Evolutionary conservation across 1,140 invertebrate genomes (phyloP), one percentile per base, ranked within the genome.

Genomic region (Listronotus oregonensis): DNA sequence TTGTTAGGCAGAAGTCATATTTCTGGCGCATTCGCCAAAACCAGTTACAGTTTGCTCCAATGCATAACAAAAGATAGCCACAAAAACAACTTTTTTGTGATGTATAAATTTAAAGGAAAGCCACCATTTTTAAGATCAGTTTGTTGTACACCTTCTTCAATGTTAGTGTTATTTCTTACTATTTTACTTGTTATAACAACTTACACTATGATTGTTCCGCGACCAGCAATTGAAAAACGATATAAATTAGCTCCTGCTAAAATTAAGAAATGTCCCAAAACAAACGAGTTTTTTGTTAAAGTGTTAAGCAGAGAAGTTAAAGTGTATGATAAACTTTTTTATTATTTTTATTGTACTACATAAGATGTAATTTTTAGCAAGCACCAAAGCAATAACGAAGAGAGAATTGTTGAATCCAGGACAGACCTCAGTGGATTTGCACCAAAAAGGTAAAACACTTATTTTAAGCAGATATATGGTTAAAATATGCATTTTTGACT

Each of bases 371-470:
- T 64, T 7, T 44, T 59, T 31, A 57, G 51, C 7, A 58, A 50
- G 43, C 42, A 43, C 1, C 14, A 43, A 10, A 27, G 8, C 12
- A 12, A 17, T 43, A 43, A n/a, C 21, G 46, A 15, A 44, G 49
- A 56, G 44, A 44, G 27, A 39, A 52, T 51, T 3, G 27, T 46
- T 15, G 11, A 43, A 51, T 44, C 64, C 10, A 46, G 54, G 11
- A 66, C 64, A 7, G 69, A 71, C 15, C 64, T 59, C 37, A 66
- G 32, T n/a, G 69, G 69, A 54, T 56, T 39, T 49, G 32, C 55
- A 46, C 67, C 69, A 37, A 68, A 68, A 40, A 71, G 59, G 58
- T 68, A 46, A 44, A 10, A n/a, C n/a, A n/a, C n/a, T n/a, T n/a
- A n/a, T n/a, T n/a, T n/a, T n/a, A n/a, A n/a, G n/a, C n/a, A n/a